These are phyloP conservation scores for Andrena flavipes DNA, from an alignment of 2,888 invertebrate species.

Conservation along the genomic window DNA sequence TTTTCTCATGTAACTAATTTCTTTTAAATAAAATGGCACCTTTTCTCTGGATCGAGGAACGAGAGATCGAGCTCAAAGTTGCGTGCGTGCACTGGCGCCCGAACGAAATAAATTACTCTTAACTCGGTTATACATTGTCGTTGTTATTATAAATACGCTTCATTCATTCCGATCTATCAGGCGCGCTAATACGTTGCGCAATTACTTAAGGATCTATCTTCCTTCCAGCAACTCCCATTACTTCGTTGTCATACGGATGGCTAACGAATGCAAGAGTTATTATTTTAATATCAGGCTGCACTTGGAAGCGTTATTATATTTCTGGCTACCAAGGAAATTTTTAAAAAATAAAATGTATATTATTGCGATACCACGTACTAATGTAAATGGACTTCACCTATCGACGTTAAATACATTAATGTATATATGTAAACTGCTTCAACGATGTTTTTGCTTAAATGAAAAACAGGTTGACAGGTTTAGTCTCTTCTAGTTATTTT, in stretches of 20 bases:
- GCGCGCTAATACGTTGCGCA: conserved; percentile 21
- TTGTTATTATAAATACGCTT: conserved; percentile 16
- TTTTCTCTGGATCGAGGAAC: too few species aligned
- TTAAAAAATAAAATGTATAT: not conserved
- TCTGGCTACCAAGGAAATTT: not conserved
- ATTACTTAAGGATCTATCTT: conserved; percentile 50
- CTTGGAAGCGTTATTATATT: not conserved
- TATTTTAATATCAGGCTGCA: conserved; percentile 3
- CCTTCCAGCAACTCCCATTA: conserved; percentile 22
- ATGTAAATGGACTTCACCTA: not conserved
- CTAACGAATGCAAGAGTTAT: not conserved
- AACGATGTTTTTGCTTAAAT: not conserved
- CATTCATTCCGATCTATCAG: conserved; percentile 40
- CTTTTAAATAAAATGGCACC: too few species aligned
- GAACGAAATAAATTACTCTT: not conserved
- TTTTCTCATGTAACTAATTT: too few species aligned
- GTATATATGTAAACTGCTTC: too few species aligned
- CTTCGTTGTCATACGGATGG: conserved; percentile 23
- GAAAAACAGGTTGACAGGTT: not conserved
- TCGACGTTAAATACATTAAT: too few species aligned
- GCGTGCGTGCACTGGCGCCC: not conserved
- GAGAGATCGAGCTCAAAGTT: too few species aligned
- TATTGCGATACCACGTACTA: not conserved
- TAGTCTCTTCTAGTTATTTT: not conserved
- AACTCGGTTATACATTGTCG: not conserved